These are phyloP conservation scores for Trinorchestia longiramus DNA, from an alignment of 1,140 invertebrate genomes.

Conservation along the genomic window DNA sequence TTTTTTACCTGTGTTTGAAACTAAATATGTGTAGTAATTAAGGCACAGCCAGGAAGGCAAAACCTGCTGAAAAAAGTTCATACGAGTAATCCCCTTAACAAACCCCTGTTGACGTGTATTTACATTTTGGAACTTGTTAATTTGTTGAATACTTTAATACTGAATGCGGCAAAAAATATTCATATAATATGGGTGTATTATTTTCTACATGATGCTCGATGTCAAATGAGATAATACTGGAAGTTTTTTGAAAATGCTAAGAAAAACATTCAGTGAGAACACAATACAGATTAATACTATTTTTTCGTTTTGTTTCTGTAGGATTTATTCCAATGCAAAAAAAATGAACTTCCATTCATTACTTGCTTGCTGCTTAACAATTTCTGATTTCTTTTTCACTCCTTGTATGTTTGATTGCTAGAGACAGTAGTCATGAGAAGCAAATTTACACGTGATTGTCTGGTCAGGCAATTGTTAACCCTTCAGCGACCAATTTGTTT, in stretches of 20 bases:
- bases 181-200: not conserved
- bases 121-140: not conserved
- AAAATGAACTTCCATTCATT: not conserved
- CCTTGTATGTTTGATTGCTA: not conserved
- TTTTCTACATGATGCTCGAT: not conserved
- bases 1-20: too few species aligned
- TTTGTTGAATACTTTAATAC: not conserved
- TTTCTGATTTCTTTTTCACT: not conserved
- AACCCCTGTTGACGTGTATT: not conserved
- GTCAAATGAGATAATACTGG: not conserved
- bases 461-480: not conserved
- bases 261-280: not conserved
- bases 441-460: not conserved
- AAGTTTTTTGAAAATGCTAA: not conserved
- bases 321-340: not conserved
- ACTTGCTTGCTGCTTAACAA: not conserved
- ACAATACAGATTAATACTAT: not conserved
- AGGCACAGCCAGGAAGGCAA: too few species aligned
- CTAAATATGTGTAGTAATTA: too few species aligned
- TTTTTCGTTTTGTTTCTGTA: not conserved
- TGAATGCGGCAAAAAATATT: not conserved
- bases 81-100: too few species aligned
- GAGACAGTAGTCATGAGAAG: not conserved
- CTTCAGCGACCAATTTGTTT: too few species aligned
- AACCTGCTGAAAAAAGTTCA: too few species aligned